Conservation (phyloP, 2,113 vertebrate genomes). For the Semicossyphus pulcher region DNA sequence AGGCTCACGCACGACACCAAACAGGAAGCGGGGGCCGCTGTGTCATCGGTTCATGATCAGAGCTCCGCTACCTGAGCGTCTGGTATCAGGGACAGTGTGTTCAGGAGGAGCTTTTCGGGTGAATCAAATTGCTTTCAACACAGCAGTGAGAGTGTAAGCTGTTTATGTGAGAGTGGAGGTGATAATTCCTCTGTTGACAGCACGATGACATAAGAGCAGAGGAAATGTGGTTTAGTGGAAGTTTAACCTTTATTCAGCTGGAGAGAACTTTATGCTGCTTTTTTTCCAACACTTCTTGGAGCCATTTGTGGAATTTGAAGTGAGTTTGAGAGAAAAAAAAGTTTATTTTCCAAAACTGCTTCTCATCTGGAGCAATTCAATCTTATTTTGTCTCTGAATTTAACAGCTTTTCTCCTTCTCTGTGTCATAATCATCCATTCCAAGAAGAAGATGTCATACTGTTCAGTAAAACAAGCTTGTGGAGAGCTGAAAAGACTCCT, state of each 20-base stretch:
- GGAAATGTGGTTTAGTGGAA: not conserved
- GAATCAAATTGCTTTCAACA: slow-evolving; percentile 13
- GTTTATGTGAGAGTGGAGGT: slow-evolving; percentile 3
- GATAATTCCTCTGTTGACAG: slow-evolving; percentile 6
- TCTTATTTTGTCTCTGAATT: too few relatives aligned
- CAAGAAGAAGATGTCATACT: too few relatives aligned
- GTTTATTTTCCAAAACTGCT: too few relatives aligned
- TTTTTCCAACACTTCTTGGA: too few relatives aligned
- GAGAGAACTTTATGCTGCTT: not conserved
- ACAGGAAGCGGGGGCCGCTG: slow-evolving; percentile 26
- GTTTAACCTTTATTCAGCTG: not conserved
- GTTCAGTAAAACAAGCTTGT: too few relatives aligned
- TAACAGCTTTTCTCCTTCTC: too few relatives aligned
- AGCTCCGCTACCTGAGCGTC: slow-evolving; percentile 21
- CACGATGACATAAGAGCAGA: not conserved
- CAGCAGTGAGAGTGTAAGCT: slow-evolving; percentile 19
- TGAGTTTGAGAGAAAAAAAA: too few relatives aligned
- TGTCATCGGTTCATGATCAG: slow-evolving; percentile 44
- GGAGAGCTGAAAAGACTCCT: too few relatives aligned
- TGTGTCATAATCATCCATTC: too few relatives aligned
- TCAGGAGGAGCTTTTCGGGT: not conserved
- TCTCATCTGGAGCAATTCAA: too few relatives aligned
- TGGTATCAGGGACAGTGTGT: slow-evolving; percentile 1
- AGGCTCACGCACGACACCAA: not conserved
- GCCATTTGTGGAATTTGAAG: too few relatives aligned